Conservation (phyloP, 2,888 invertebrate species). For the Melanophora roralis region DNA sequence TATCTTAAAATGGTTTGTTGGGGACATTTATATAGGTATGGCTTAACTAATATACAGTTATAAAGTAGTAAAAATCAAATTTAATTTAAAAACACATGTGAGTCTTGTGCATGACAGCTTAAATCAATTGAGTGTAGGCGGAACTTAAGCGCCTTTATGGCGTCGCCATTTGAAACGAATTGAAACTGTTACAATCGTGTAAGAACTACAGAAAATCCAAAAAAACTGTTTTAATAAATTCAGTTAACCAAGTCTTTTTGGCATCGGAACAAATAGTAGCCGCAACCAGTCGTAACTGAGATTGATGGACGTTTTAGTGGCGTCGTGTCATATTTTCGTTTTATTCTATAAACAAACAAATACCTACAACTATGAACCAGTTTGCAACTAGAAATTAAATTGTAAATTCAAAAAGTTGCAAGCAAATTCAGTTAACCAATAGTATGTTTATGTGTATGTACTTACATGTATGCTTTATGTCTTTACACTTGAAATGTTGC, state of each 20-base stretch:
- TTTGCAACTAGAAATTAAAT: no score
- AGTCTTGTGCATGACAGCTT: not conserved
- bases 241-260: constrained; percentile 27
- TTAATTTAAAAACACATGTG: not conserved
- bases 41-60: not conserved
- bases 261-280: constrained; percentile 10
- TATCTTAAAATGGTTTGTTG: not conserved
- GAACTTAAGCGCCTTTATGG: constrained; percentile 63
- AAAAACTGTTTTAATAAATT: constrained; percentile 19
- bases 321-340: constrained; percentile 28
- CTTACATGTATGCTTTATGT: constrained; percentile 34
- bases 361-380: not conserved
- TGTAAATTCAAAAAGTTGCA: constrained; percentile 23
- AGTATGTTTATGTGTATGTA: not conserved
- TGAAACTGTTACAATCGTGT: constrained; percentile 44
- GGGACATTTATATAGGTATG: not conserved
- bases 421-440: constrained; percentile 7
- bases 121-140: constrained; percentile 61
- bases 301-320: constrained; percentile 59
- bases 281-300: constrained; percentile 40
- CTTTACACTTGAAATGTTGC: constrained; percentile 39
- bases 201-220: constrained; percentile 4
- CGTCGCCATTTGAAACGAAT: constrained; percentile 52
- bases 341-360: constrained; percentile 2
- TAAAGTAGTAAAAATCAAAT: constrained; percentile 20